Evolutionary conservation across 2,113 vertebrate genomes (phyloP), one percentile per base, ranked within the genome.

Genomic region (Lutjanus erythropterus): DNA sequence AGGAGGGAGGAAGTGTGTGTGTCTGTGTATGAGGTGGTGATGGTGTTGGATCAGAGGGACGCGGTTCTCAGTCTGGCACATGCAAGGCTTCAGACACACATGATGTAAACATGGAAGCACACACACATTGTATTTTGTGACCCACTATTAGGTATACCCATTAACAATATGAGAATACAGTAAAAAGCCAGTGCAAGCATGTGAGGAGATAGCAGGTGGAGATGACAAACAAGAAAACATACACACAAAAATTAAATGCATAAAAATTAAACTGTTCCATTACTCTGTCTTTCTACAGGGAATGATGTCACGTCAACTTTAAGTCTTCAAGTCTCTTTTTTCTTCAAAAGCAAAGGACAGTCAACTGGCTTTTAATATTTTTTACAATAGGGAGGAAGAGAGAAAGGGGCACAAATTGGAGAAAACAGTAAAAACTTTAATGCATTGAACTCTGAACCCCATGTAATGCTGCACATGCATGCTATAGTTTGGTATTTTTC

Each of bases 1-100:
- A 79, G 83, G 81, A 79, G 87, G 70, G 75, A 88, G 85, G 79
- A 80, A 68, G 68, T 56, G 79, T 49, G 50, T 39, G 62, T 62
- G 35, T 61, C 29, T 37, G 56, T 56, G 69, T 59, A 70, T 69
- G 68, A 52, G 44, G 53, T 60, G 46, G 37, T 49, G 61, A 27
- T 53, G 23, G 80, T 35, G 83, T 6, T 81, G 83, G 85, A 88
- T 90, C 89, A 91, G 86, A 88, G 68, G 72, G 47, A 83, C 78
- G 68, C 67, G 60, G 67, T 65, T 78, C 71, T 69, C 23, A 66
- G 75, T 31, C 53, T 86, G 81, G 79, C 78, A 64, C 62, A 80
- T 59, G 25, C 61, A 60, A 56, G 0, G 6, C 78, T 52, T 39
- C 42, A 55, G 55, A 83, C 46, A 68, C 78, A 55, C 67, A 64